Evolutionary conservation across 2,113 vertebrate species (phyloP).

Genomic region (Gadus chalcogrammus): DNA sequence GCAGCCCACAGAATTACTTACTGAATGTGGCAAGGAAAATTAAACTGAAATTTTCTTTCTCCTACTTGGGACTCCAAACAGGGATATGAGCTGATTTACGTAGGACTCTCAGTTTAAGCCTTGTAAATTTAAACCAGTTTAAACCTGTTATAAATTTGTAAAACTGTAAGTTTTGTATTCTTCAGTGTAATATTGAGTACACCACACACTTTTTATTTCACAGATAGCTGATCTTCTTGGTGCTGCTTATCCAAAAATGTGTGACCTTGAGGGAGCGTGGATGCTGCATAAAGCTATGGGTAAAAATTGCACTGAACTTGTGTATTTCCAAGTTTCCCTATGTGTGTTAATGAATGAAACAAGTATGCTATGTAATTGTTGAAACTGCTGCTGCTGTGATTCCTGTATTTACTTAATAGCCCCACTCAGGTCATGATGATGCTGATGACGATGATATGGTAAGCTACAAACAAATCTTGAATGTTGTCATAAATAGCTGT

Average conservation of each 20-base stretch:
- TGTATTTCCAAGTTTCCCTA: not conserved
- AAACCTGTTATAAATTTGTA: not conserved
- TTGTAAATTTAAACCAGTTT: too few relatives aligned
- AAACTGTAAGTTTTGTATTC: not conserved
- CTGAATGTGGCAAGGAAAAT: not conserved
- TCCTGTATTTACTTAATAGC: not conserved
- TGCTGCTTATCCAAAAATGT: not conserved
- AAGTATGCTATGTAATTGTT: too few relatives aligned
- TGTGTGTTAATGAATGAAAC: too few relatives aligned
- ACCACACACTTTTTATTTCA: not conserved
- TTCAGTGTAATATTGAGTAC: not conserved
- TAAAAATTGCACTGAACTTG: not conserved
- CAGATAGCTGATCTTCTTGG: not conserved
- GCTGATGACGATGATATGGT: too few relatives aligned
- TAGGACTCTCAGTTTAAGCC: too few relatives aligned
- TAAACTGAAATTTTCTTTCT: not conserved
- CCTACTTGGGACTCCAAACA: not conserved
- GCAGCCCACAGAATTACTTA: too few relatives aligned
- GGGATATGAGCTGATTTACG: too few relatives aligned
- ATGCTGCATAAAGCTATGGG: too few relatives aligned
- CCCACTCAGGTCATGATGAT: not conserved
- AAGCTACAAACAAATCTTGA: too few relatives aligned
- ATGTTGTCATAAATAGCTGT: too few relatives aligned
- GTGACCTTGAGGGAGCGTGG: not conserved
- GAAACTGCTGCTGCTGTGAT: too few relatives aligned